Evolutionary conservation across 2,797 vertebrate genomes (phyloP), one percentile per base, ranked within the genome.

Genomic region (Strix occidentalis): DNA sequence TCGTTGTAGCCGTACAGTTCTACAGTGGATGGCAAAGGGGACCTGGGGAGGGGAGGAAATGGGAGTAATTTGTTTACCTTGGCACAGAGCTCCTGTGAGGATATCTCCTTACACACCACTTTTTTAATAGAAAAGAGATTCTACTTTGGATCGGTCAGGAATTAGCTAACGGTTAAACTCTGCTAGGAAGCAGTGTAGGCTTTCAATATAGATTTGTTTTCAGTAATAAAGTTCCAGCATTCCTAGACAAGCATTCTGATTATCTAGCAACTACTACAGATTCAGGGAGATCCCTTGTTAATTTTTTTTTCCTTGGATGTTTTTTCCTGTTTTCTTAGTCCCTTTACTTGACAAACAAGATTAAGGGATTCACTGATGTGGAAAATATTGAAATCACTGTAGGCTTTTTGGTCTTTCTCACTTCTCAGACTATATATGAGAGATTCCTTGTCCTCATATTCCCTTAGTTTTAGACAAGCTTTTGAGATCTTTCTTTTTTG

Each of bases 311-410:
- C 23, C 43, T 66, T 90, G 39, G 7, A 29, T 66, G 8, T 17
- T 66, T 70, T 45, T 61, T 61, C 18, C 6, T 39, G 71, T 80
- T 41, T 51, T 3, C 33, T 61, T 72, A 69, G 75, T 84, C 43
- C 14, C 39, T 45, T 41, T 75, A 83, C 65, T 90, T 96, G 83
- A 92, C 64, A 93, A 95, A 95, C 68, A 94, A 94, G 77, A 88
- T 94, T 84, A 96, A 94, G 72, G 65, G 48, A 61, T 75, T 89
- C 81, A 48, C 46, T 78, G 81, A 56, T 89, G 85, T 76, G 78
- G 91, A 96, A 96, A 96, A 85, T 84, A 80, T 13, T 87, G 81
- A 93, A 96, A 95, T 93, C 78, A 87, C 78, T 93, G 57, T 71
- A 87, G 75, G 75, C 81, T 93, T 95, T 80, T 80, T 92, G 37